A percentile compares a stretch with the other conserved stretches of the same genome.
These are phyloP conservation scores for Brachynemurus nebulosus DNA, from an alignment of 2,888 invertebrate species.

Conservation along the genomic window DNA sequence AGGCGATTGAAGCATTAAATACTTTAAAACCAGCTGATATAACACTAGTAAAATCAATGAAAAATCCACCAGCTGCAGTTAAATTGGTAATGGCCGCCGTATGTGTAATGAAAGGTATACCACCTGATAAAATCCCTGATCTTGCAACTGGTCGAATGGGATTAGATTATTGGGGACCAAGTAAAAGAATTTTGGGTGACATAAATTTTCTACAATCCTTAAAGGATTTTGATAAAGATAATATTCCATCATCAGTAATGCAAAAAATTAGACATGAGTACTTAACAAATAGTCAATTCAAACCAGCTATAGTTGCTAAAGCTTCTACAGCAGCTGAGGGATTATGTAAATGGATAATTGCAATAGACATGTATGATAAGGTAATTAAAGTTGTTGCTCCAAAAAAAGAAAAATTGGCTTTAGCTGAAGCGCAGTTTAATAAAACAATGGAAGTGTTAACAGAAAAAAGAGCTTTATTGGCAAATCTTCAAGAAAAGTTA, in stretches of 20 bases:
- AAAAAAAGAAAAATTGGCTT: slow-evolving; percentile 66
- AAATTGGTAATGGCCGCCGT: slow-evolving; percentile 82
- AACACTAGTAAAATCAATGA: slow-evolving; percentile 77
- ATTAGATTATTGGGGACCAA: slow-evolving; percentile 74
- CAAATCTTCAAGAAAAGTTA: slow-evolving; percentile 61
- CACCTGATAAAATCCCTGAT: slow-evolving; percentile 63
- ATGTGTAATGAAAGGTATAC: slow-evolving; percentile 72
- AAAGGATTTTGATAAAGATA: slow-evolving; percentile 73
- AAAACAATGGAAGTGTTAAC: slow-evolving; percentile 73
- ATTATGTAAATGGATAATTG: slow-evolving; percentile 79
- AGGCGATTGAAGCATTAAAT: slow-evolving; percentile 60
- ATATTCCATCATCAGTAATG: slow-evolving; percentile 60
- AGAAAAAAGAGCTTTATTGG: slow-evolving; percentile 66
- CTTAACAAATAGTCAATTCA: slow-evolving; percentile 61
- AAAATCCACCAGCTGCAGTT: slow-evolving; percentile 69
- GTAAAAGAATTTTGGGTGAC: slow-evolving; percentile 66
- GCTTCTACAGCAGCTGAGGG: slow-evolving; percentile 93
- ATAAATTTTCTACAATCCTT: slow-evolving; percentile 63
- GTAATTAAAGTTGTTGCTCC: slow-evolving; percentile 74
- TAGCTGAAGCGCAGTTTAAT: slow-evolving; percentile 68
- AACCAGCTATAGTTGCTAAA: slow-evolving; percentile 65
- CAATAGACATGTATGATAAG: slow-evolving; percentile 78
- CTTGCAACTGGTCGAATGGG: slow-evolving; percentile 53
- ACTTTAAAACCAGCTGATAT: slow-evolving; percentile 76
- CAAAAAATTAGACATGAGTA: slow-evolving; percentile 62